phyloP scores from a whole-genome alignment of 2,797 vertebrate genomes.

The Leucoraja ocellata region DNA sequence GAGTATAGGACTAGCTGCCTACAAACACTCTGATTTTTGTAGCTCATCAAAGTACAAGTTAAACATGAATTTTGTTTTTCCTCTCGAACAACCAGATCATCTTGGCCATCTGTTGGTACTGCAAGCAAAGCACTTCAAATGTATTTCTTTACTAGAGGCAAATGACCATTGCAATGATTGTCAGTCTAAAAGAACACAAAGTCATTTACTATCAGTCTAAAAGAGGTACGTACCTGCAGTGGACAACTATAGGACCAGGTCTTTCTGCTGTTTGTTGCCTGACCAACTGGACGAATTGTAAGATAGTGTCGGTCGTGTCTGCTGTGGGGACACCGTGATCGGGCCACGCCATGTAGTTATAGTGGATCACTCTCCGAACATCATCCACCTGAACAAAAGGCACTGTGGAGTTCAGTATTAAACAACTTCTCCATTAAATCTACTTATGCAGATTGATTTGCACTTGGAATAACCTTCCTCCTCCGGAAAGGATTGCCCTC shows the following conservation, averaged over 20 bases:
- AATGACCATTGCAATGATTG: not conserved
- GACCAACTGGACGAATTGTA: constrained; percentile 87
- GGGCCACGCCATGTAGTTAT: constrained; percentile 92
- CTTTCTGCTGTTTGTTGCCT: constrained; percentile 78
- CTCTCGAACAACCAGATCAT: not conserved
- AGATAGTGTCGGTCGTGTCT: constrained; percentile 84
- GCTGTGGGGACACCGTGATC: constrained; percentile 88
- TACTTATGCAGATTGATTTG: not conserved
- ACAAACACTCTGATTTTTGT: too few species aligned
- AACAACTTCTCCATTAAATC: not conserved
- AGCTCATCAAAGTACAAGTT: too few species aligned
- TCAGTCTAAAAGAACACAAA: not conserved
- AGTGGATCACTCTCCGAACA: constrained; percentile 77
- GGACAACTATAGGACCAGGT: constrained; percentile 78
- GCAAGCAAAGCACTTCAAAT: not conserved
- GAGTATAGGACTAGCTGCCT: too few species aligned
- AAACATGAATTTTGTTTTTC: too few species aligned
- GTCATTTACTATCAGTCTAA: not conserved
- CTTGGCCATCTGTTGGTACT: not conserved
- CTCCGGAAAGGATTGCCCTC: too few species aligned
- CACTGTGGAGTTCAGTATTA: not conserved
- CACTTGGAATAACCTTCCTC: not conserved
- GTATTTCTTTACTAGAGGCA: not conserved
- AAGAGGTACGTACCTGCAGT: constrained; percentile 76
- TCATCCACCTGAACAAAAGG: constrained; percentile 72